Base-by-base conservation (phyloP, 2,113 vertebrate genomes). In the Xyrauchen texanus region DNA sequence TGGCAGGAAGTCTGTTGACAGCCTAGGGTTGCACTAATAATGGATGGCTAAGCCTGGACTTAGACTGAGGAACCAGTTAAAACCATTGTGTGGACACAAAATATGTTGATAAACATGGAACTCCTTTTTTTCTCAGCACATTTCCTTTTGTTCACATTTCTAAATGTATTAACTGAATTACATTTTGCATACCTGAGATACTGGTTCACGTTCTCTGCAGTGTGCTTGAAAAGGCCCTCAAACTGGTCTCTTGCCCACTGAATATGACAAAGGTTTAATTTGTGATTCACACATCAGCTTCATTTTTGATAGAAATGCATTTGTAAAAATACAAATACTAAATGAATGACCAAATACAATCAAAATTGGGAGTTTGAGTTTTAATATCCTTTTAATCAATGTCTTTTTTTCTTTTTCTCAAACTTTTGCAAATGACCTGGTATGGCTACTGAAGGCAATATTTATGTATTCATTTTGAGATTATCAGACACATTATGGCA, bases 221-320 rank as follows among this genome's bases (percentile, higher is more conserved):
- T 78, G 75, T 92, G 88, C 70, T 93, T 94, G 61, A 93, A 94
- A 8, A 92, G 83, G 49, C 91, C 91, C 80, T 93, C 93, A 85
- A 94, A 94, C 83, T 92, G 89, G 81, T 94, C 92, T 85, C 93
- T 90, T 78, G 91, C 91, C 93, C 93, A 94, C 93, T 94, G 76
- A 67, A 90, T 87, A 53, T 10, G 44, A 76, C 6, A 21, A 13
- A 47, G 4, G 12, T 34, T 34, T 34, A 7, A 47, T 60, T 73
- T 6, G 21, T 44, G 21, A 65, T n/a, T 65, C 34, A 76, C 11
- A 52, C 5, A 52, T 5, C 11, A 13, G 15, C 55, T 58, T 15
- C 6, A 49, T 49, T 34, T 34, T 34, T 34, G 21, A 34, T 34
- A 34, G 21, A 34, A 34, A 34, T 34, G 21, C 3, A 34, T 34